A percentile compares a stretch with the other conserved stretches of the same genome.
These are phyloP conservation scores for Spodoptera littoralis DNA, from an alignment of 2,888 invertebrate species.

Conservation along the genomic window DNA sequence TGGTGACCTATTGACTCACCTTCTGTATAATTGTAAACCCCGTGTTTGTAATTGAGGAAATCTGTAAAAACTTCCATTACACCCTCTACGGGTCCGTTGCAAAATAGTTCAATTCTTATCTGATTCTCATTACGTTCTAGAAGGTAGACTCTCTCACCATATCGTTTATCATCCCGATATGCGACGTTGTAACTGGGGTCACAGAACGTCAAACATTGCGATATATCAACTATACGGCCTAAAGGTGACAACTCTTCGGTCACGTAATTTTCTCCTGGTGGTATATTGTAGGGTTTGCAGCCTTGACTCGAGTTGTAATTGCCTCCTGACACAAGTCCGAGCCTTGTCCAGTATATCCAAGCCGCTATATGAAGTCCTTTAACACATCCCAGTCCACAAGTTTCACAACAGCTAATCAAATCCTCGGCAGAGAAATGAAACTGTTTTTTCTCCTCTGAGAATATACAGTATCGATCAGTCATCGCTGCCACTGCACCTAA, in stretches of 20 bases:
- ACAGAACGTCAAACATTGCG: conserved; percentile 27
- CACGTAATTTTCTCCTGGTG: conserved; percentile 10
- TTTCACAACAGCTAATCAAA: conserved; percentile 42
- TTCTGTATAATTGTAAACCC: conserved; percentile 24
- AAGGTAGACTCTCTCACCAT: conserved; percentile 28
- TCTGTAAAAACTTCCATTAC: conserved; percentile 30
- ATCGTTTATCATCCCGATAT: conserved; percentile 31
- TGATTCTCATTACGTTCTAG: conserved; percentile 21
- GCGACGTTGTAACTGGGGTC: conserved; percentile 10
- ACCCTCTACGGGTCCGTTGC: conserved; percentile 31
- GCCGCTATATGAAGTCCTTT: conserved; percentile 24
- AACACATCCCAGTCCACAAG: conserved; percentile 35
- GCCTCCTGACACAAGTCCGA: conserved; percentile 42
- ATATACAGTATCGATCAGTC: conserved; percentile 91
- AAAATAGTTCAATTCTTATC: conserved; percentile 34
- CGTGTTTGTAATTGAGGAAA: conserved; percentile 36
- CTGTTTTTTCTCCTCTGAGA: conserved; percentile 27
- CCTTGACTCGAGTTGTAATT: conserved; percentile 27
- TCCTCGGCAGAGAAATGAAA: conserved; percentile 42
- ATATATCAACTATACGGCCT: not conserved
- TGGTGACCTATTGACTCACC: conserved; percentile 29
- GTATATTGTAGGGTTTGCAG: conserved; percentile 28
- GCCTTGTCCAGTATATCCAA: conserved; percentile 32
- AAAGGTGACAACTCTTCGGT: not conserved
- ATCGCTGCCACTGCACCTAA: conserved; percentile 97